A percentile compares a stretch with the other conserved stretches of the same genome.
Conservation (phyloP, 2,888 invertebrate genomes). For the Tetranychus piercei region DNA sequence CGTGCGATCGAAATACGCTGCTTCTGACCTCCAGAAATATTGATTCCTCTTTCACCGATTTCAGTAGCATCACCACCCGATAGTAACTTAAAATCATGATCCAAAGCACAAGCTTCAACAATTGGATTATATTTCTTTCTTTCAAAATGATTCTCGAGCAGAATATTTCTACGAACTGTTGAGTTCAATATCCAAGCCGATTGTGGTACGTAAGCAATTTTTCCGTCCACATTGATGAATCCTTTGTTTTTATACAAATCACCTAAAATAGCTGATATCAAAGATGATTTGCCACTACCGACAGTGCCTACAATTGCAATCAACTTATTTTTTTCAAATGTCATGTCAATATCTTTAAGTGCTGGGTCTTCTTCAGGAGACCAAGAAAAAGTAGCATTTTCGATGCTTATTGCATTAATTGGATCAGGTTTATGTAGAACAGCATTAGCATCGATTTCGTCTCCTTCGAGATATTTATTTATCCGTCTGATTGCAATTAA, state of each 20-base stretch:
- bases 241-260: slow-evolving; percentile 28
- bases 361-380: not conserved
- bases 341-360: slow-evolving; percentile 22
- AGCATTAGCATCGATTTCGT: not conserved
- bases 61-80: slow-evolving; percentile 35
- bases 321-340: slow-evolving; percentile 19
- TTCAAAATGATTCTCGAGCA: slow-evolving; percentile 33
- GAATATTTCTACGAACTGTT: slow-evolving; percentile 34
- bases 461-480: slow-evolving; percentile 35
- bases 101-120: slow-evolving; percentile 36
- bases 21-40: slow-evolving; percentile 33
- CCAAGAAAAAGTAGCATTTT: not conserved
- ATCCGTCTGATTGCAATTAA: slow-evolving; percentile 44
- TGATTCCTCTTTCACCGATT: slow-evolving; percentile 39
- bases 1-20: slow-evolving; percentile 37
- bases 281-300: slow-evolving; percentile 27
- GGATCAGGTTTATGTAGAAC: not conserved
- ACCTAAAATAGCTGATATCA: slow-evolving; percentile 27
- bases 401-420: not conserved
- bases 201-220: slow-evolving; percentile 19
- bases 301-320: slow-evolving; percentile 26
- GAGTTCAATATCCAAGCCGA: slow-evolving; percentile 17
- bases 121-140: slow-evolving; percentile 31
- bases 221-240: slow-evolving; percentile 12
- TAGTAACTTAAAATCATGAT: slow-evolving; percentile 34